Conservation (phyloP, 2,797 vertebrate species). For the Malurus leucopterus region DNA sequence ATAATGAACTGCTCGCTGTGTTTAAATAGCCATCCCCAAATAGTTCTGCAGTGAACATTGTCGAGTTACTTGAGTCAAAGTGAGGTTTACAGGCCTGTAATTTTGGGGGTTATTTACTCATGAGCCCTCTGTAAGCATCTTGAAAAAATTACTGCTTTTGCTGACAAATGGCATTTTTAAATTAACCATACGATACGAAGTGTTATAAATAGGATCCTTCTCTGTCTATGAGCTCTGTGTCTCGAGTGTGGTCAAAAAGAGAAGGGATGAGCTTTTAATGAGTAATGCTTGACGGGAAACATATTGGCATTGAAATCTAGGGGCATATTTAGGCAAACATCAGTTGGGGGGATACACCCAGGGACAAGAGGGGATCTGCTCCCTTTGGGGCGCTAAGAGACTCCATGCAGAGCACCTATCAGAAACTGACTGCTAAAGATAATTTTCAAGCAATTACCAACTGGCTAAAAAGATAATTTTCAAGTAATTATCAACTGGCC, state of each 20-base stretch:
- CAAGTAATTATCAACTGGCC: neutral
- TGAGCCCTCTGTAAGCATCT: neutral
- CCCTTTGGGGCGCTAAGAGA: fast-evolving
- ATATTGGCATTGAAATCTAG: neutral
- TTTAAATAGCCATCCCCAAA: slow-evolving; percentile 63
- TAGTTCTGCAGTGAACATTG: slow-evolving; percentile 5
- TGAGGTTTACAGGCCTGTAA: slow-evolving; percentile 47
- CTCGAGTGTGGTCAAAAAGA: neutral
- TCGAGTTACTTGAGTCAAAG: slow-evolving; percentile 36
- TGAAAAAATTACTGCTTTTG: slow-evolving; percentile 18
- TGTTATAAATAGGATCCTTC: slow-evolving; percentile 28
- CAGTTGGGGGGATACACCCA: fast-evolving
- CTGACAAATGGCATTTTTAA: slow-evolving; percentile 43
- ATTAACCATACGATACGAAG: neutral
- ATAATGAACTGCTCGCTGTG: slow-evolving; percentile 67
- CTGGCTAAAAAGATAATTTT: neutral
- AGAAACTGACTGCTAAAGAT: neutral
- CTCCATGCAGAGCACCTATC: neutral
- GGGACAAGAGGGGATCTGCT: neutral
- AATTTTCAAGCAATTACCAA: neutral
- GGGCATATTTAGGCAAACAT: neutral
- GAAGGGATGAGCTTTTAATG: neutral
- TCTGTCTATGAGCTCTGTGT: neutral
- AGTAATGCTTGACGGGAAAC: neutral
- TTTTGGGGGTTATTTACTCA: slow-evolving; percentile 32